Base-by-base conservation (phyloP, 2,797 vertebrate species). In the Ciconia nigra region DNA sequence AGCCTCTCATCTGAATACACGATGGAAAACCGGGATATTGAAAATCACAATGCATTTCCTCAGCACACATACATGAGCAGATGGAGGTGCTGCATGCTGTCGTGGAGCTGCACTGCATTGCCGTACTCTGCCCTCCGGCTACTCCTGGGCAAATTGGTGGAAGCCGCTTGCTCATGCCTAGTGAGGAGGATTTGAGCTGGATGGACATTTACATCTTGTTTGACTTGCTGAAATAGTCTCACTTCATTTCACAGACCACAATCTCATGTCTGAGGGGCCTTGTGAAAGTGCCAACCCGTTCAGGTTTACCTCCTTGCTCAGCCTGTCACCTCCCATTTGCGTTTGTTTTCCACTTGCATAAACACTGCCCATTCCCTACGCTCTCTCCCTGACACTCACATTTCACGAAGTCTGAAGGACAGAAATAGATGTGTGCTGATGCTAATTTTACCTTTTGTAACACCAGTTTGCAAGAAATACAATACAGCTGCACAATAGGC, bases 21-120 rank as follows among this genome's bases (percentile, higher is more conserved):
- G 6, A 2, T 28, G 71, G 39, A 12, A 52, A 67, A 44, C 0
- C 17, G 7, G 35, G 7, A 11, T 24, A 13, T 25, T 0, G 0
- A 17, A 31, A 44, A 11, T 7, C 51, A 0, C 9, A 7, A 1
- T 4, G 47, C 31, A 0, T 59, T 63, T 65, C 6, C 21, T 21
- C 35, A 22, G 71, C 42, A 8, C 39, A 13, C 1, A 9, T 18
- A 57, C 28, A 8, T 31, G 49, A 49, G 39, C 51, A 73, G 71
- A 1, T 5, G 78, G 46, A 29, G 66, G 28, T 70, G 63, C 21
- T 25, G 24, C 25, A 0, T 20, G 35, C 42, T 22, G 4, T 7
- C 4, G 1, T 9, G 26, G 51, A 54, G 21, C 35, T 41, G 28
- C 1, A 9, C 13, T 2, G 33, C 11, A 19, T 25, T 8, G 0